A percentile compares a stretch with the other conserved stretches of the same genome.
Evolutionary conservation across 2,888 invertebrate species (phyloP).

Genomic region (Melinaea menophilus): DNA sequence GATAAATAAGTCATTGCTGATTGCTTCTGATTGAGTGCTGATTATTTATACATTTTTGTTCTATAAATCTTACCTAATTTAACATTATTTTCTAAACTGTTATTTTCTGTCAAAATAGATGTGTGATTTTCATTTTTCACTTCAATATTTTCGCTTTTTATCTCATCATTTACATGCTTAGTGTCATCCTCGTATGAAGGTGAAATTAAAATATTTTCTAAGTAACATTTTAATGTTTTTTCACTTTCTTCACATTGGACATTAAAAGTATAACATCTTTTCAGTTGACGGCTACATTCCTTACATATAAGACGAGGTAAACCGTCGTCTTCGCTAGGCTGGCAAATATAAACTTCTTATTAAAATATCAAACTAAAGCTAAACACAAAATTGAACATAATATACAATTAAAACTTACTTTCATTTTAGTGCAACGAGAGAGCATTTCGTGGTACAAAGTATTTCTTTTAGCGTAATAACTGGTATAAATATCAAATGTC

Average conservation of each 20-base stretch:
- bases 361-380: background rate
- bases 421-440: conserved; percentile 57
- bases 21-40: too few species aligned
- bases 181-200: conserved; percentile 8
- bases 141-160: conserved; percentile 34
- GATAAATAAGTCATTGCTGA: too few species aligned
- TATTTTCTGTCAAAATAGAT: background rate
- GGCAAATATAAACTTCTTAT: conserved; percentile 26
- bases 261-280: conserved; percentile 58
- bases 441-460: conserved; percentile 62
- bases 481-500: conserved; percentile 59
- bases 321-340: conserved; percentile 58
- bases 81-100: conserved; percentile 1
- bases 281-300: conserved; percentile 59
- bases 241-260: conserved; percentile 61
- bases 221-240: conserved; percentile 41
- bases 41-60: conserved; percentile 1
- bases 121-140: conserved; percentile 30
- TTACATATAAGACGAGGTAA: conserved; percentile 64
- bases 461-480: conserved; percentile 55
- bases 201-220: conserved; percentile 17
- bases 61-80: conserved; percentile 40
- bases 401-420: conserved; percentile 42
- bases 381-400: background rate
- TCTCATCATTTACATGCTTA: conserved; percentile 22